A percentile compares a stretch with the other conserved stretches of the same genome.
These are phyloP conservation scores for Aporophyla lueneburgensis DNA, from an alignment of 2,888 invertebrate species.

Conservation along the genomic window DNA sequence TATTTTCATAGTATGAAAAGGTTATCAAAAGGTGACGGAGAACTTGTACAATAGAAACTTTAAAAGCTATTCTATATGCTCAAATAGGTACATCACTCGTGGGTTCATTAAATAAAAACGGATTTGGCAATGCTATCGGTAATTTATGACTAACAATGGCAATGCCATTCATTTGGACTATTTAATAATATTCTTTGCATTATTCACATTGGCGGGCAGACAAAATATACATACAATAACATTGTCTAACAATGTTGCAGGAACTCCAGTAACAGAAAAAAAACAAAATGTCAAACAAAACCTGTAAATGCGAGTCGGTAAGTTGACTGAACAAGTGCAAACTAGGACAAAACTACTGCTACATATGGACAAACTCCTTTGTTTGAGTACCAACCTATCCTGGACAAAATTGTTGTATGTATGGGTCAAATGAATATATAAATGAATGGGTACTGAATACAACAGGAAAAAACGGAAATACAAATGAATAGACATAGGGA, in stretches of 20 bases:
- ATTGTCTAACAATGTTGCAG: neutral
- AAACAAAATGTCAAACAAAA: slow-evolving; percentile 42
- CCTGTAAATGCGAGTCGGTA: slow-evolving; percentile 24
- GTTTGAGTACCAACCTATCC: neutral
- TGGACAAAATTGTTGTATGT: slow-evolving; percentile 5
- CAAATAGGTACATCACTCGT: neutral
- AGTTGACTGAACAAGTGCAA: slow-evolving; percentile 37
- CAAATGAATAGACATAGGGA: too few species aligned
- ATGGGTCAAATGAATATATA: slow-evolving; percentile 2
- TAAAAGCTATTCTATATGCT: neutral
- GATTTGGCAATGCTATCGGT: neutral
- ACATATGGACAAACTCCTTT: slow-evolving; percentile 10
- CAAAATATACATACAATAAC: neutral
- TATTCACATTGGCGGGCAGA: too few species aligned
- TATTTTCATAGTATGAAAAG: neutral
- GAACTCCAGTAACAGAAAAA: slow-evolving; percentile 6
- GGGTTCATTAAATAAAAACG: neutral
- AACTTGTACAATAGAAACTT: neutral
- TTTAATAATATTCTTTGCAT: too few species aligned
- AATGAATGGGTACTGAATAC: neutral
- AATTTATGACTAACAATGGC: too few species aligned
- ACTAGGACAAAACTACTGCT: slow-evolving; percentile 38
- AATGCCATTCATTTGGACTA: too few species aligned
- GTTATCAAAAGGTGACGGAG: slow-evolving; percentile 15
- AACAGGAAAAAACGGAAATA: too few species aligned